Evolutionary conservation across 2,797 vertebrate species (phyloP).

Genomic region (Sebastolobus alascanus): DNA sequence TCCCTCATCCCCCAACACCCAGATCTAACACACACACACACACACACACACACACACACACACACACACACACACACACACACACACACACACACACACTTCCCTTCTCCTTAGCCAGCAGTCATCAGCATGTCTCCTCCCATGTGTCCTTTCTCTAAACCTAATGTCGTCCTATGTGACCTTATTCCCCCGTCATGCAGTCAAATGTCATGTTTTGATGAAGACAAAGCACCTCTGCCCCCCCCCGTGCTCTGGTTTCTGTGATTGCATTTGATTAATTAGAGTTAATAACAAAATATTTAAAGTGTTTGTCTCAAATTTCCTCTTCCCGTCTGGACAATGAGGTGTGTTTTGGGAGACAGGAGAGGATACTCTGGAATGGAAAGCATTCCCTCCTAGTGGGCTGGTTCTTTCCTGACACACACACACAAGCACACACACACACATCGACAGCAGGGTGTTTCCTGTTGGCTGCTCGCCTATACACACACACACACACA

Average conservation of each 20-base stretch:
- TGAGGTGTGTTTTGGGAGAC: conserved; percentile 28
- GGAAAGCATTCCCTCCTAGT: conserved; percentile 64
- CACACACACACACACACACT: too few relatives aligned
- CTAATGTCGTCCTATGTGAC: conserved; percentile 20
- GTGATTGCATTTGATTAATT: neutral
- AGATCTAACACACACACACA: conserved; percentile 7
- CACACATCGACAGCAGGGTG: conserved; percentile 30
- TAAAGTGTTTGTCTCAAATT: neutral
- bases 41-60: too few relatives aligned
- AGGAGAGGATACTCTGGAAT: conserved; percentile 60
- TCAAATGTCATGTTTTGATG: conserved; percentile 4
- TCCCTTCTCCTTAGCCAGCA: conserved; percentile 26
- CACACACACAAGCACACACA: neutral
- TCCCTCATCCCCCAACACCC: conserved; percentile 23
- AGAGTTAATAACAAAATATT: neutral
- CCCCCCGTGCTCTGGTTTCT: neutral
- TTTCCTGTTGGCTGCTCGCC: conserved; percentile 68
- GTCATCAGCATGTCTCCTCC: conserved; percentile 26
- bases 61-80: too few relatives aligned
- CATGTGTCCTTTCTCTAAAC: conserved; percentile 20
- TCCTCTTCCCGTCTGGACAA: neutral
- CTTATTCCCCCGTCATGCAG: neutral
- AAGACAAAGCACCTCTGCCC: neutral
- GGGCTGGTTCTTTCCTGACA: conserved; percentile 59
- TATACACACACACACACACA: conserved; percentile 32